Conservation (phyloP, 2,113 vertebrate genomes). For the Pomatostomus ruficeps region DNA sequence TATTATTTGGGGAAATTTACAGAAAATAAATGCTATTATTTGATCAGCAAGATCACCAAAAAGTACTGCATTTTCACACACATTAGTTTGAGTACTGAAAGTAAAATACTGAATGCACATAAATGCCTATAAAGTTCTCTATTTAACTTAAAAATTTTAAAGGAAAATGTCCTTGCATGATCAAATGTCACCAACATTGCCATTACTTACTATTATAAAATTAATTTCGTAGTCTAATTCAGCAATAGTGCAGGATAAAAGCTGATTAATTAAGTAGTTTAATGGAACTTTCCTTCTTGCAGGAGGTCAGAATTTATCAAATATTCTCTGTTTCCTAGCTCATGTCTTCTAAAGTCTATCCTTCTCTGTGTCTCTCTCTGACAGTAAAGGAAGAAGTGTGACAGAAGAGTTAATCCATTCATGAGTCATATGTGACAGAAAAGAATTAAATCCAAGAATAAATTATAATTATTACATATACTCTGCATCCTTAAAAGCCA, state of each 20-base stretch:
- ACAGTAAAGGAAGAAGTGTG: background rate
- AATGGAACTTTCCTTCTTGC: background rate
- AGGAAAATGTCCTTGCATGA: background rate
- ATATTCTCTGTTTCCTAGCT: background rate
- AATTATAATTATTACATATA: slow-evolving; percentile 52
- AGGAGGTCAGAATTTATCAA: background rate
- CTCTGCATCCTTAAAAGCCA: background rate
- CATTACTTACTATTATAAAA: background rate
- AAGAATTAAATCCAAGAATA: slow-evolving; percentile 36
- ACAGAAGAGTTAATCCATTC: slow-evolving; percentile 25
- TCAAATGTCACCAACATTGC: background rate
- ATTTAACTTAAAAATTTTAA: background rate
- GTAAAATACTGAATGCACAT: background rate
- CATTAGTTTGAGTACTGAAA: background rate
- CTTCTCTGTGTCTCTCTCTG: background rate
- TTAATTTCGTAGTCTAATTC: background rate
- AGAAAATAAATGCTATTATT: background rate
- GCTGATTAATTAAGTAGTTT: background rate
- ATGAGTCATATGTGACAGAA: slow-evolving; percentile 36
- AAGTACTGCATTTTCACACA: background rate
- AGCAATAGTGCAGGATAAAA: background rate
- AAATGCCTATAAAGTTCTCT: background rate
- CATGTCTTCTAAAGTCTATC: background rate
- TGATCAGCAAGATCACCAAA: background rate
- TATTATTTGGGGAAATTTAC: background rate